Evolutionary conservation across 2,113 vertebrate species (phyloP), one percentile per base, ranked within the genome.

Genomic region (Eulacestoma nigropectus): DNA sequence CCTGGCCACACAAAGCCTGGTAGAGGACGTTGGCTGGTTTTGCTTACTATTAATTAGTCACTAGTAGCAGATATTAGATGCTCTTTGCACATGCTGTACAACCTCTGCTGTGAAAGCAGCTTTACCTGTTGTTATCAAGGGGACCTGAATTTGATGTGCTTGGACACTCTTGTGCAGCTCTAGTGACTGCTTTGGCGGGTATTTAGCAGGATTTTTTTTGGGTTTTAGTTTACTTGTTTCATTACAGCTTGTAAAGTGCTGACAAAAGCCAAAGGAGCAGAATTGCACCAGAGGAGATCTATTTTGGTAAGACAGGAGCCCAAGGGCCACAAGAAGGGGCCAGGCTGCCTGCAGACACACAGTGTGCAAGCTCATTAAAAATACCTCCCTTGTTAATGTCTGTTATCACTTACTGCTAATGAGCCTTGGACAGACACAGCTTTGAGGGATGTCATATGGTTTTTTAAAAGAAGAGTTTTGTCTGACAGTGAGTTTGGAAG

Each of bases 381-480:
- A 33, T 91, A 87, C 65, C 49, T 94, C 46, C 23, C 9, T 44
- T n/a, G 29, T 53, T 78, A 84, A 52, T 47, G 29, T 50, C 47
- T 89, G 91, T 94, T 95, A 76, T 93, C 74, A 76, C 37, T 72
- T 79, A 27, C 70, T 89, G 37, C 62, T 89, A 85, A 93, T 15
- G 32, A 89, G 44, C 16, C 62, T 72, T 41, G 75, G 69, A 68
- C 46, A 79, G 77, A 59, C 27, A 60, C 15, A 72, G 18, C 26
- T 93, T 89, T 93, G 62, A 85, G 62, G 26, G 32, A 42, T 89
- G 52, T 68, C n/a, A 11, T 59, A 19, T 89, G 47, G 26, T 78
- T 93, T 90, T 74, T 59, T 70, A 21, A 44, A 89, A n/a, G 11
- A 47, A 67, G 14, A n/a, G 13, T 47, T 87, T 65, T 78, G 7